Evolutionary conservation across 2,888 invertebrate species (phyloP).

Genomic region (Drosophila melanosoma): DNA sequence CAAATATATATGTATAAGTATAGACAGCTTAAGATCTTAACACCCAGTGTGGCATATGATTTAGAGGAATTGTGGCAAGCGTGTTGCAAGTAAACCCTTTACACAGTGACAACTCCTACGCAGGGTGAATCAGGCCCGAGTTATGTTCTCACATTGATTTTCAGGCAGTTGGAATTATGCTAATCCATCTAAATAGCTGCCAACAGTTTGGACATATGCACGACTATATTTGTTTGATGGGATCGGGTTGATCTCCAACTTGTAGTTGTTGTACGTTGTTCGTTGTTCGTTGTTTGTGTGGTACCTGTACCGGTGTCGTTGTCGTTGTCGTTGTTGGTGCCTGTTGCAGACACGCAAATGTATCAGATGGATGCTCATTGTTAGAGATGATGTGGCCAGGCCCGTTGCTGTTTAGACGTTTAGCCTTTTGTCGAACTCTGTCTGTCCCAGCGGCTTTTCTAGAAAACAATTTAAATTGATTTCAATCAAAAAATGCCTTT

Average conservation of each 20-base stretch:
- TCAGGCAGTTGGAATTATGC: constrained; percentile 64
- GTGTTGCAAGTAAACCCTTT: constrained; percentile 33
- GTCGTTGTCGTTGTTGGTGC: constrained; percentile 23
- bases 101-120: constrained; percentile 44
- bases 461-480: constrained; percentile 83
- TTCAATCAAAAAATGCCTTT: constrained; percentile 80
- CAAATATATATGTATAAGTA: neutral
- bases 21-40: constrained; percentile 16
- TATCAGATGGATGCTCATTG: constrained; percentile 59
- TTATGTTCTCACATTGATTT: constrained; percentile 73
- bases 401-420: constrained; percentile 41
- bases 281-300: neutral
- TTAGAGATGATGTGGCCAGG: constrained; percentile 39
- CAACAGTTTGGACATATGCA: constrained; percentile 74
- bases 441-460: constrained; percentile 71
- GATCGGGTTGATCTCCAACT: constrained; percentile 50
- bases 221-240: constrained; percentile 67
- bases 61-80: constrained; percentile 3
- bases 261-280: constrained; percentile 12
- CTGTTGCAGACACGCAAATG: constrained; percentile 55
- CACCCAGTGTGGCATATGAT: constrained; percentile 29
- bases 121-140: constrained; percentile 21
- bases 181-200: constrained; percentile 80
- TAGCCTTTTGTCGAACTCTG: constrained; percentile 58
- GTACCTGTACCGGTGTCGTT: constrained; percentile 19